phyloP scores from a whole-genome alignment of 2,113 vertebrate species.

The Atractosteus spatula region DNA sequence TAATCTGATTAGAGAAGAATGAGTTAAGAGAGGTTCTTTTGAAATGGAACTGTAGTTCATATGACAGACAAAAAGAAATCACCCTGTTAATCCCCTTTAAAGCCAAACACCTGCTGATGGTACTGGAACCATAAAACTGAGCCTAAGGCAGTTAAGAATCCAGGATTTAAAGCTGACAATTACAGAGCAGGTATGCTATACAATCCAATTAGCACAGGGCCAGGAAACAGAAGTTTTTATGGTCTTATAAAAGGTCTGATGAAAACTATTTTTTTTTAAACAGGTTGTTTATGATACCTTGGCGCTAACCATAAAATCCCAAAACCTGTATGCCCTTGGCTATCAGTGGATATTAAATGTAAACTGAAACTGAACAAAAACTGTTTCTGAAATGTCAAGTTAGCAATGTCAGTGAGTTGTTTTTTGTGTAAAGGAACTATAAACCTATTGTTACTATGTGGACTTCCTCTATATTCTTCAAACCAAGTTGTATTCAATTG shows the following conservation, averaged over 20 bases:
- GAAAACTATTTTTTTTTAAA: slow-evolving; percentile 8
- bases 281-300: background rate
- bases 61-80: slow-evolving; percentile 6
- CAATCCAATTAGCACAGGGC: slow-evolving; percentile 47
- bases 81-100: slow-evolving; percentile 1
- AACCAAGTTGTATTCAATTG: too few species aligned
- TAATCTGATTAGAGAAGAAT: background rate
- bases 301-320: background rate
- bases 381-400: background rate
- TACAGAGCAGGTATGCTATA: slow-evolving; percentile 36
- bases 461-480: too few species aligned
- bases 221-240: slow-evolving; percentile 52
- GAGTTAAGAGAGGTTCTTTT: background rate
- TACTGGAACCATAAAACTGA: slow-evolving; percentile 4
- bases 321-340: background rate
- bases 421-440: too few species aligned
- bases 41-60: background rate
- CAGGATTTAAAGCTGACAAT: slow-evolving; percentile 43
- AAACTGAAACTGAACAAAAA: background rate
- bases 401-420: background rate
- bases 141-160: background rate
- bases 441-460: too few species aligned
- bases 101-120: background rate
- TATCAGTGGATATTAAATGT: background rate
- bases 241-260: slow-evolving; percentile 53